These are phyloP conservation scores for Drosophila suzukii DNA, from an alignment of 1,140 invertebrate genomes.

Conservation along the genomic window DNA sequence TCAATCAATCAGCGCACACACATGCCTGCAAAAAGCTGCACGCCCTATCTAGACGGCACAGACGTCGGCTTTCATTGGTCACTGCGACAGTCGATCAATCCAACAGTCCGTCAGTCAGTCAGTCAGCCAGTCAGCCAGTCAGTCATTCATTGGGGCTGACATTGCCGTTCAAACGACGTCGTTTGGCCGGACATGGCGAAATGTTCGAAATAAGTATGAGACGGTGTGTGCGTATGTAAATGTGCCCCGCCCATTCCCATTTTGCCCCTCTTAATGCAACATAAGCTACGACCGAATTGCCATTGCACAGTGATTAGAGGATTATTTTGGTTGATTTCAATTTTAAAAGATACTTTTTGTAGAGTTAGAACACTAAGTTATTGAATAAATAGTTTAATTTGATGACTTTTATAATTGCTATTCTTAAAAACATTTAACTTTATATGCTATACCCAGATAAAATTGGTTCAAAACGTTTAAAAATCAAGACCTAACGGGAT, in stretches of 20 bases:
- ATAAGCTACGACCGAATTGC: slow-evolving; percentile 39
- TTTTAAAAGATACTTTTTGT: too few relatives aligned
- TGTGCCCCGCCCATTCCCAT: slow-evolving; percentile 39
- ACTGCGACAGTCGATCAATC: slow-evolving; percentile 36
- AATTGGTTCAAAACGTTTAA: too few relatives aligned
- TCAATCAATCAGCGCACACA: slow-evolving; percentile 81
- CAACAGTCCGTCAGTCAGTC: slow-evolving; percentile 47
- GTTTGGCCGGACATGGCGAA: slow-evolving; percentile 65
- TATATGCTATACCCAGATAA: too few relatives aligned
- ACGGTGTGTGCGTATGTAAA: slow-evolving; percentile 65
- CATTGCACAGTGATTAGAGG: slow-evolving; percentile 42
- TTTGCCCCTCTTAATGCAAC: slow-evolving; percentile 23
- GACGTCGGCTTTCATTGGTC: slow-evolving; percentile 61
- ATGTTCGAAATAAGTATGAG: slow-evolving; percentile 80
- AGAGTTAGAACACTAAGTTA: too few relatives aligned
- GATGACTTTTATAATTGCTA: too few relatives aligned
- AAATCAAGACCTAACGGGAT: too few relatives aligned
- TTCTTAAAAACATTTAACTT: too few relatives aligned
- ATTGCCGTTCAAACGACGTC: slow-evolving; percentile 57
- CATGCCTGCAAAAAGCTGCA: slow-evolving; percentile 53
- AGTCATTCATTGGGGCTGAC: slow-evolving; percentile 57
- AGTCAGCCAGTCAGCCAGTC: slow-evolving; percentile 38
- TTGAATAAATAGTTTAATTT: too few relatives aligned
- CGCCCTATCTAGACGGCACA: slow-evolving; percentile 76
- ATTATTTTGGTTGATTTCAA: neutral